Evolutionary conservation across 2,113 vertebrate genomes (phyloP), one percentile per base, ranked within the genome.

Genomic region (Hemichromis elongatus): DNA sequence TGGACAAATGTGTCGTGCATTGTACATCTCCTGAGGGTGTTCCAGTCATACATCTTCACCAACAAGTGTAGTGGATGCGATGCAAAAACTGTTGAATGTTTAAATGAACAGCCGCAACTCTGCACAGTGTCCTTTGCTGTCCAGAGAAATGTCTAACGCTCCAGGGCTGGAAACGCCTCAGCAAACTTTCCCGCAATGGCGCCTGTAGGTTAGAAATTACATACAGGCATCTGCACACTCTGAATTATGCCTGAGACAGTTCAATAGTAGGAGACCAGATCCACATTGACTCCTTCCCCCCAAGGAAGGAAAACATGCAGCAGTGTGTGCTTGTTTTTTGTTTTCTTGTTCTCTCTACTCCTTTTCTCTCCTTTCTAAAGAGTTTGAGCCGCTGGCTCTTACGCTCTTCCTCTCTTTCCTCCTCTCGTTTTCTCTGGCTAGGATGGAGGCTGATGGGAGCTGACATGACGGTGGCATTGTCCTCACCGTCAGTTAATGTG

Each of bases 391-490:
- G 83, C 90, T 66, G 92, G 94, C 88, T 75, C 79, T 79, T 45
- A 19, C 52, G 21, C 61, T 54, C 82, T 73, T 82, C 56, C 89
- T 61, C 86, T 73, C 77, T 59, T 73, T 30, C 81, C 81, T 61
- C 68, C 87, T 45, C 78, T 63, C 26, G 10, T 57, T 77, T 85
- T 92, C 77, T 81, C 57, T 73, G 82, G 82, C 52, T 6, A 24
- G 85, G 87, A 92, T 88, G 88, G 93, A 93, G 88, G 89, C 86
- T 96, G 94, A 95, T 94, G 90, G 92, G 86, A 93, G 87, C 89
- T 93, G 94, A 96, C 91, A 50, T 88, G 92, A 91, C 87, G 88
- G 92, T 93, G 92, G 88, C 89, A 91, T 95, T 95, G 93, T 94
- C 92, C 94, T 91, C 91, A 82, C 86, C 47, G 24, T 85, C 10